Base-by-base conservation (phyloP, 1,140 invertebrate genomes). In the Galendromus occidentalis region DNA sequence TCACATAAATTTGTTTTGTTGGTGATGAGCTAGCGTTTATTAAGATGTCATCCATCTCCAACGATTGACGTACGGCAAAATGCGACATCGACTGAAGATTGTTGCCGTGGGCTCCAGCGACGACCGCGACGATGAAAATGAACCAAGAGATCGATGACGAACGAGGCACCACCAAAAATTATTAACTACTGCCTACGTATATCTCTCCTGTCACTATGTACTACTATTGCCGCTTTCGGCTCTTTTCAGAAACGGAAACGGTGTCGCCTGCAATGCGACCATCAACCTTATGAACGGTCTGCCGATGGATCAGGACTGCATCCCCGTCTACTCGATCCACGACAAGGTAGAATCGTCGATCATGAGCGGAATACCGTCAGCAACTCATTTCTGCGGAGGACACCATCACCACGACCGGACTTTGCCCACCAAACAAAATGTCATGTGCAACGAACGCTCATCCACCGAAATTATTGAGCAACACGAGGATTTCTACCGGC, bases 401-500 rank as follows among this genome's bases (percentile, higher is more conserved):
- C 74, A 76, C 4, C 74, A 77, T 25, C 75, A 77, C 12, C 83
- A 84, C 71, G 79, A 84, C 71, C 72, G 75, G 22, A 77, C 79
- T 64, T 80, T 82, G 0, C 83, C 82, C 0, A 84, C 82, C n/a
- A 82, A 82, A 71, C 84, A 85, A 41, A 85, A 85, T 73, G 74
- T 79, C 18, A 74, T 84, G 17, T 85, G 84, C 70, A 72, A 79
- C 59, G 76, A 80, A 44, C 74, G 77, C 42, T 83, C 81, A 69
- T 78, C 80, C 2, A 78, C 80, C 72, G 82, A 84, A 66, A 79
- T 85, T 41, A 82, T 85, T 66, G 71, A 76, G 18, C 74, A 75
- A 66, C 82, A 84, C 73, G 30, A 70, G 2, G 83, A 85, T 70
- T 84, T 84, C 22, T 59, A 59, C 51, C 25, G 51, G 33, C 25